A percentile compares a stretch with the other conserved stretches of the same genome.
phyloP scores from a whole-genome alignment of 2,888 invertebrate genomes.

The Thymelicus acteon region DNA sequence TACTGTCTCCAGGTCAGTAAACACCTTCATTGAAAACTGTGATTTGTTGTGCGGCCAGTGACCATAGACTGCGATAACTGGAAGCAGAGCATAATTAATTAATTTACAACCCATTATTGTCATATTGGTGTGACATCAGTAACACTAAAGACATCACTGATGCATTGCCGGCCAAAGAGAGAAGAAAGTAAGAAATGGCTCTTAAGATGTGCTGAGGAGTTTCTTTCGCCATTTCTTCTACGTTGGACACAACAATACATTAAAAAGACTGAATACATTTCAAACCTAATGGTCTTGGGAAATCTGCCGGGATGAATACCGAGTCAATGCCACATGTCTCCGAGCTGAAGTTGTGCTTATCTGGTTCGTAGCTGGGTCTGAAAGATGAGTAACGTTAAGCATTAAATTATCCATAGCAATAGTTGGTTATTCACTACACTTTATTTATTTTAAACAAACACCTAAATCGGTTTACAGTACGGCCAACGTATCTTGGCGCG shows the following conservation, averaged over 20 bases:
- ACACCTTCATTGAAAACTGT: conserved; percentile 74
- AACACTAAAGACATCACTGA: no score
- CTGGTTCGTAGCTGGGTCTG: conserved; percentile 72
- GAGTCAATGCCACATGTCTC: conserved; percentile 69
- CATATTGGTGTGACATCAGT: no score
- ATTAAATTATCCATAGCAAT: no score
- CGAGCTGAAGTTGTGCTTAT: conserved; percentile 73
- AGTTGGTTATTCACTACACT: no score
- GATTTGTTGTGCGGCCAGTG: conserved; percentile 68
- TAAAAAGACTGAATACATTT: background rate
- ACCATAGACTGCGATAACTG: conserved; percentile 76
- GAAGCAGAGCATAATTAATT: background rate
- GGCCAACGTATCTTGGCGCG: no score
- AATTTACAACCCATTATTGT: background rate
- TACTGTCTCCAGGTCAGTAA: conserved; percentile 48
- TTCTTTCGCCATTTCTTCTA: no score
- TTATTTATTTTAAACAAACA: no score
- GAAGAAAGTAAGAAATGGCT: no score
- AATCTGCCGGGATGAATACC: conserved; percentile 65
- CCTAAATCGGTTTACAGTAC: no score
- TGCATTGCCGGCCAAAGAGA: no score
- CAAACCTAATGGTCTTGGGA: conserved; percentile 73
- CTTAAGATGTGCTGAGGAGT: no score
- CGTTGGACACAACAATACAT: no score
- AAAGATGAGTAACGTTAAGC: conserved; percentile 25